Evolutionary conservation across 2,888 invertebrate genomes (phyloP).

Genomic region (Slavum lentiscoides): DNA sequence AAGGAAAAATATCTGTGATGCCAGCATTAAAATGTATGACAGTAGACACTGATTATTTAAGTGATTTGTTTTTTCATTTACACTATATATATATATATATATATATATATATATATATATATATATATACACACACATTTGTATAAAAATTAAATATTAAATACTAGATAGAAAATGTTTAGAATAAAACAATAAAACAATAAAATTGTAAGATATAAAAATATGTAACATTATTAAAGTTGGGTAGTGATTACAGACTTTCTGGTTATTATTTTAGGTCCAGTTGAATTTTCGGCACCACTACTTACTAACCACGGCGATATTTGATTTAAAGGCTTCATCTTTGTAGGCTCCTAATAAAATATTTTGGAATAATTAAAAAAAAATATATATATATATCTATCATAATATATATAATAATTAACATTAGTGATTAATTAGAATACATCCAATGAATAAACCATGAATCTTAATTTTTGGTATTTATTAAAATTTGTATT

Average conservation of each 20-base stretch:
- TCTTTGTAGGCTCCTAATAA: conserved; percentile 63
- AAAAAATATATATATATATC: not conserved
- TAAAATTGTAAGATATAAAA: not conserved
- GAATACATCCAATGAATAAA: too few relatives aligned
- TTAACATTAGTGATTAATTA: not conserved
- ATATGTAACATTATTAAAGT: conserved; percentile 62
- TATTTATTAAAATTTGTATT: too few relatives aligned
- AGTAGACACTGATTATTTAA: not conserved
- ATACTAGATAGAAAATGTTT: not conserved
- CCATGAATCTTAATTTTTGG: too few relatives aligned
- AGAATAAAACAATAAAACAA: not conserved
- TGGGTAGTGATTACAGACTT: conserved; percentile 88
- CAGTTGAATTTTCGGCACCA: conserved; percentile 56
- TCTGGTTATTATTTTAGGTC: conserved; percentile 73
- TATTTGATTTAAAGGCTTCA: conserved; percentile 69
- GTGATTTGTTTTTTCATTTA: not conserved
- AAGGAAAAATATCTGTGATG: conserved; percentile 21
- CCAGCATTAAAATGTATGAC: not conserved
- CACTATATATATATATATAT: not conserved
- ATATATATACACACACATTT: not conserved
- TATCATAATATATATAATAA: not conserved
- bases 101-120: not conserved
- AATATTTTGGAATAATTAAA: conserved; percentile 15
- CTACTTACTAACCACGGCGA: conserved; percentile 77
- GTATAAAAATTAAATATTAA: conserved; percentile 14